Conservation (phyloP, 2,797 vertebrate genomes). For the Graptemys geographica region DNA sequence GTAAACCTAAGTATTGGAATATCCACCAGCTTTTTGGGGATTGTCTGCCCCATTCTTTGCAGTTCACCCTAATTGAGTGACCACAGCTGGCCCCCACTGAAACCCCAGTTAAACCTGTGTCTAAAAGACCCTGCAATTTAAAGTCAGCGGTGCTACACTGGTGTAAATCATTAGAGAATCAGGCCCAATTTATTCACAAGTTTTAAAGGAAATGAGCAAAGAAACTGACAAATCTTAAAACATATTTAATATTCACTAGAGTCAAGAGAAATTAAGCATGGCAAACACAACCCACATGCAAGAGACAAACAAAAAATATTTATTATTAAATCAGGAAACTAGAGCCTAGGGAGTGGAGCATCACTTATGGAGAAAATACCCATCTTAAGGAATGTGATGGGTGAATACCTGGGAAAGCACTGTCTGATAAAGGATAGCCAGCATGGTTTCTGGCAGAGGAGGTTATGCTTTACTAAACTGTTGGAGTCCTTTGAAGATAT, state of each 20-base stretch:
- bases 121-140: neutral
- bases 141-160: neutral
- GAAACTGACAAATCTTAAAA: neutral
- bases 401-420: constrained; percentile 43
- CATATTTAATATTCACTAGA: neutral
- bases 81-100: no score
- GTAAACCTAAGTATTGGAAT: no score
- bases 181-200: neutral
- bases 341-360: neutral
- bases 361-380: constrained; percentile 43
- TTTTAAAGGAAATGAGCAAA: neutral
- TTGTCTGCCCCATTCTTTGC: no score
- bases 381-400: neutral
- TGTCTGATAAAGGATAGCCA: constrained; percentile 51
- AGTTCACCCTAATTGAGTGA: no score
- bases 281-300: constrained; percentile 26
- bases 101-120: no score
- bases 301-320: constrained; percentile 13
- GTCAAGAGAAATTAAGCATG: neutral
- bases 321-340: constrained; percentile 38
- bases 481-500: constrained; percentile 37
- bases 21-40: no score
- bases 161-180: neutral
- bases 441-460: constrained; percentile 40
- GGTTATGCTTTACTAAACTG: constrained; percentile 37